These are phyloP conservation scores for Agrilus mali DNA, from an alignment of 2,888 invertebrate species.

Conservation along the genomic window DNA sequence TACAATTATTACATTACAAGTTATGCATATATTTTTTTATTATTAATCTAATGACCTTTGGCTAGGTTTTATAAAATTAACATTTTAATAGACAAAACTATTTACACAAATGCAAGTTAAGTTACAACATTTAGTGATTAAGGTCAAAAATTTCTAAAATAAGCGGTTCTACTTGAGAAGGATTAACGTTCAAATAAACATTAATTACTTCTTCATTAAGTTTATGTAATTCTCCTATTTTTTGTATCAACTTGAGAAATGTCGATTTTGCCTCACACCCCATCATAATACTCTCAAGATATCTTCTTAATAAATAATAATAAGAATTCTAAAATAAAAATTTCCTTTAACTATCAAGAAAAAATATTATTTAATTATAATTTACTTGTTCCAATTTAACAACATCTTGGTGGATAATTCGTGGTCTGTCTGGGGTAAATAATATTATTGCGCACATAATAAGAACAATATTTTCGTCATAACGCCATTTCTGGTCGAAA, in stretches of 20 bases:
- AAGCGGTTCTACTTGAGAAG: slow-evolving; percentile 80
- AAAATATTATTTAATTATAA: not conserved
- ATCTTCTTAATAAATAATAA: slow-evolving; percentile 75
- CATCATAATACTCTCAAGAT: slow-evolving; percentile 69
- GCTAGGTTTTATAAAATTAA: too few species aligned
- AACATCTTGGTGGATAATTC: slow-evolving; percentile 72
- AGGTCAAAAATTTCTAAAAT: slow-evolving; percentile 92
- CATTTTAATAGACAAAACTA: too few species aligned
- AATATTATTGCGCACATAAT: slow-evolving; percentile 84
- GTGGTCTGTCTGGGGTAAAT: slow-evolving; percentile 72
- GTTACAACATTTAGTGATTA: slow-evolving; percentile 40
- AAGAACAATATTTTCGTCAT: slow-evolving; percentile 80
- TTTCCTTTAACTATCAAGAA: not conserved
- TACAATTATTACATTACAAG: too few species aligned
- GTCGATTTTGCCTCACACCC: slow-evolving; percentile 81
- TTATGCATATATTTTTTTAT: too few species aligned
- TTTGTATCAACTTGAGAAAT: slow-evolving; percentile 78
- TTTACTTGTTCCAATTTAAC: slow-evolving; percentile 72
- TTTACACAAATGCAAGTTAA: too few species aligned
- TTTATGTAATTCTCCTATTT: slow-evolving; percentile 78
- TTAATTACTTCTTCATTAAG: slow-evolving; percentile 85
- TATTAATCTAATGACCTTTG: too few species aligned
- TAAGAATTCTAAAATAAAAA: slow-evolving; percentile 62
- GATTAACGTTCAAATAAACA: slow-evolving; percentile 86
- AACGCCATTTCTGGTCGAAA: slow-evolving; percentile 74